Evolutionary conservation across 2,113 vertebrate genomes (phyloP).

Genomic region (Bostrychus sinensis): DNA sequence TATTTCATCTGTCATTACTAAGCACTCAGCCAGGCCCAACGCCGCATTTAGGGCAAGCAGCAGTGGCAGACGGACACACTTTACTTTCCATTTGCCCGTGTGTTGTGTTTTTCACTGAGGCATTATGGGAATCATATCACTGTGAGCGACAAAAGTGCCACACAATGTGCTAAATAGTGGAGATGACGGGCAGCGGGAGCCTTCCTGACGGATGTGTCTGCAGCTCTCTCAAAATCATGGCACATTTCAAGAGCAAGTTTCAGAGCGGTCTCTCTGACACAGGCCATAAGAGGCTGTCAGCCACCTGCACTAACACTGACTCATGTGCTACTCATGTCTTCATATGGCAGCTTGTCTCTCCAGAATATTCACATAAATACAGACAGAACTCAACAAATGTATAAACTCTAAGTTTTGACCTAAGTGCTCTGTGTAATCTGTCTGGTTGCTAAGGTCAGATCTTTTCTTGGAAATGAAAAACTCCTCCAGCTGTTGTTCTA

Average conservation of each 20-base stretch:
- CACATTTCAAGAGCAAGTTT: slow-evolving; percentile 27
- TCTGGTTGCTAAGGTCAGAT: too few species aligned
- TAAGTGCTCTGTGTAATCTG: too few species aligned
- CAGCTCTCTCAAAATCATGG: neutral
- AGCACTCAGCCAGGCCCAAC: slow-evolving; percentile 35
- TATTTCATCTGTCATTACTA: slow-evolving; percentile 51
- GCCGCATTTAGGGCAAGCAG: slow-evolving; percentile 22
- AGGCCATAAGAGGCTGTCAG: slow-evolving; percentile 19
- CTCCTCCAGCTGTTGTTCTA: too few species aligned
- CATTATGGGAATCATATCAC: slow-evolving; percentile 11
- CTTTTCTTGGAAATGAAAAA: too few species aligned
- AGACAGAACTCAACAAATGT: too few species aligned
- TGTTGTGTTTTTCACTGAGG: slow-evolving; percentile 12
- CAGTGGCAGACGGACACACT: slow-evolving; percentile 12
- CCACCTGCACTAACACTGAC: slow-evolving; percentile 45
- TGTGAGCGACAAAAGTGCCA: slow-evolving; percentile 26
- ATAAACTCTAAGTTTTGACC: too few species aligned
- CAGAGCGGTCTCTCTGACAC: slow-evolving; percentile 20
- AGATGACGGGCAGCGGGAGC: slow-evolving; percentile 19
- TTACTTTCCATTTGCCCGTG: neutral
- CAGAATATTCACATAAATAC: neutral
- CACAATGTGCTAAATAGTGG: slow-evolving; percentile 9
- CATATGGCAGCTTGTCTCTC: slow-evolving; percentile 11
- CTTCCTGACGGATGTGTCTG: slow-evolving; percentile 24
- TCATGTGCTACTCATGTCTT: slow-evolving; percentile 22